phyloP scores from a whole-genome alignment of 2,888 invertebrate genomes.

The Pristionchus arcanus region DNA sequence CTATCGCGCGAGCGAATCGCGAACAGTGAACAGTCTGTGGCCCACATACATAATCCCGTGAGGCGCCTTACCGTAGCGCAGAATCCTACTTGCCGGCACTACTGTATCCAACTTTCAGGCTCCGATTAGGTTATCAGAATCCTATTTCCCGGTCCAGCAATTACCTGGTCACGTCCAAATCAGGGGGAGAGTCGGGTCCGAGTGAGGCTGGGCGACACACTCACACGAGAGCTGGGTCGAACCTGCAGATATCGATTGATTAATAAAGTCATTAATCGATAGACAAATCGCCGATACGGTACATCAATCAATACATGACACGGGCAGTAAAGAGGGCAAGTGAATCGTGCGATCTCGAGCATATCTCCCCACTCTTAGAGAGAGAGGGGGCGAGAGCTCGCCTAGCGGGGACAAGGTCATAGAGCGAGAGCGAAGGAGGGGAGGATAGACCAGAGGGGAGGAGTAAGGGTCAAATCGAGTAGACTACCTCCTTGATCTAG shows the following conservation, averaged over 20 bases:
- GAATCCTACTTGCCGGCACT: neutral
- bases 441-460: neutral
- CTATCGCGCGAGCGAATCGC: slow-evolving; percentile 23
- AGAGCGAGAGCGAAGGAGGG: neutral
- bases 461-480: neutral
- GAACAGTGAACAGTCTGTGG: neutral
- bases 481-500: neutral
- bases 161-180: slow-evolving; percentile 42
- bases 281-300: neutral
- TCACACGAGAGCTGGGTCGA: slow-evolving; percentile 48
- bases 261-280: neutral
- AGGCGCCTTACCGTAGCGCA: neutral
- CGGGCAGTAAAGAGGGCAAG: neutral
- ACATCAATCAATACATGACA: slow-evolving; percentile 18
- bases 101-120: too few relatives aligned
- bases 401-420: slow-evolving; percentile 47
- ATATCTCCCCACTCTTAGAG: slow-evolving; percentile 9
- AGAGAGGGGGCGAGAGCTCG: neutral
- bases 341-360: slow-evolving; percentile 32
- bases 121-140: too few relatives aligned
- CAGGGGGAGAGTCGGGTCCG: slow-evolving; percentile 42
- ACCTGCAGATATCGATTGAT: neutral
- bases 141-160: neutral
- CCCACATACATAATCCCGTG: neutral
- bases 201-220: slow-evolving; percentile 43